These are phyloP conservation scores for Sternarchorhynchus goeldii DNA, from an alignment of 2,797 vertebrate species.

Conservation along the genomic window DNA sequence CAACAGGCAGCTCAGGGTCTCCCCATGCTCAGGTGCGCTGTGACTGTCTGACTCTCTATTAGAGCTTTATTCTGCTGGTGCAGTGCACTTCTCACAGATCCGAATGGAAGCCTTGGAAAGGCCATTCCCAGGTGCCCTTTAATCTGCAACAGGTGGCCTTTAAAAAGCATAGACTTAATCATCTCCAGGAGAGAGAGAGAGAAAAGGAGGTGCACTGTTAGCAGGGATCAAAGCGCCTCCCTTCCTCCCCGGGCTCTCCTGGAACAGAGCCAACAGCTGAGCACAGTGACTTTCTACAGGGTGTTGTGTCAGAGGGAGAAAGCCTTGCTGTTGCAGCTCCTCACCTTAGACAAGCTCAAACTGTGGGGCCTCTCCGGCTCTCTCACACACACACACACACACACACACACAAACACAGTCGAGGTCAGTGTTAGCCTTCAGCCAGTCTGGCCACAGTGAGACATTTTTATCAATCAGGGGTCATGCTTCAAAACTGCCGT, in stretches of 20 bases:
- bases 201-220: conserved; percentile 58
- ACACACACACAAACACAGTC: too few species aligned
- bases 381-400: neutral
- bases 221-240: conserved; percentile 66
- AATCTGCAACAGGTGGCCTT: conserved; percentile 84
- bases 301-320: conserved; percentile 63
- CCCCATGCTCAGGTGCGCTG: conserved; percentile 36
- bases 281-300: conserved; percentile 62
- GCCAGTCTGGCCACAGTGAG: too few species aligned
- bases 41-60: conserved; percentile 54
- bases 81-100: conserved; percentile 49
- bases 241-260: conserved; percentile 64
- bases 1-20: conserved; percentile 41
- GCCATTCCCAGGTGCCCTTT: conserved; percentile 76
- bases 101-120: conserved; percentile 49
- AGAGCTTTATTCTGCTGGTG: conserved; percentile 33
- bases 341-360: conserved; percentile 26
- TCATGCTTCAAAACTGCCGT: too few species aligned
- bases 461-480: too few species aligned
- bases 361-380: neutral
- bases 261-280: conserved; percentile 68
- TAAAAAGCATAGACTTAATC: conserved; percentile 76
- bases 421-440: too few species aligned
- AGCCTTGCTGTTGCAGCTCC: conserved; percentile 37
- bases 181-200: conserved; percentile 65